Base-by-base conservation (phyloP, 2,888 invertebrate genomes). In the Dromius quadrimaculatus region DNA sequence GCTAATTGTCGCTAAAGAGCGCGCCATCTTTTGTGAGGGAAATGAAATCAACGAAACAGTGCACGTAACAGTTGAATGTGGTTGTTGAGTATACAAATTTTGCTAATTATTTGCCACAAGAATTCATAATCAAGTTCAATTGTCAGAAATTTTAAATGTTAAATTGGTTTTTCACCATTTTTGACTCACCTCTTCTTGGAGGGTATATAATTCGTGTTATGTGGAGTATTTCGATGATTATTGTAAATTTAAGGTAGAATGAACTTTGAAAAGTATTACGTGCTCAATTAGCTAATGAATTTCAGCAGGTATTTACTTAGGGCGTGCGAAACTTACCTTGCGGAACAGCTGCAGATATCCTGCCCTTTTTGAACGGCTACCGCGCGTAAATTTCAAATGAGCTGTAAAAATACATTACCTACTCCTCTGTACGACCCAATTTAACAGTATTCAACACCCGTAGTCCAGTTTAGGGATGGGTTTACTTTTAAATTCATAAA, bases 251-350 rank as follows among this genome's bases (percentile, higher is more conserved):
- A n/a, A n/a, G n/a, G n/a, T n/a, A n/a, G n/a, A n/a, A n/a, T n/a
- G n/a, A n/a, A n/a, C n/a, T n/a, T n/a, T 50, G 19, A 54, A 65
- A 54, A 65, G 38, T 65, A 62, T 62, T 9, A 23, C 62, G 38
- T 65, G 62, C 41, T 38, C 54, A 65, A 65, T 65, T 65, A 65
- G 32, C 34, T 65, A 65, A 65, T 65, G 65, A 65, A 65, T 65
- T 65, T 65, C 54, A 54, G 54, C 65, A 65, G 47, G 22, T 65
- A 38, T 65, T 65, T 65, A 65, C 43, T 65, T 65, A 65, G 65
- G 65, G 38, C 50, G 47, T 65, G 65, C n/a, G 65, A 65, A 65
- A 65, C 54, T 50, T 54, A 65, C 54, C 65, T 50, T 17, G 62
- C 2, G 41, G 23, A 41, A 22, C 62, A 62, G 41, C 41, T 62